Base-by-base conservation (phyloP, 2,888 invertebrate genomes). In the Pheosia tremula region DNA sequence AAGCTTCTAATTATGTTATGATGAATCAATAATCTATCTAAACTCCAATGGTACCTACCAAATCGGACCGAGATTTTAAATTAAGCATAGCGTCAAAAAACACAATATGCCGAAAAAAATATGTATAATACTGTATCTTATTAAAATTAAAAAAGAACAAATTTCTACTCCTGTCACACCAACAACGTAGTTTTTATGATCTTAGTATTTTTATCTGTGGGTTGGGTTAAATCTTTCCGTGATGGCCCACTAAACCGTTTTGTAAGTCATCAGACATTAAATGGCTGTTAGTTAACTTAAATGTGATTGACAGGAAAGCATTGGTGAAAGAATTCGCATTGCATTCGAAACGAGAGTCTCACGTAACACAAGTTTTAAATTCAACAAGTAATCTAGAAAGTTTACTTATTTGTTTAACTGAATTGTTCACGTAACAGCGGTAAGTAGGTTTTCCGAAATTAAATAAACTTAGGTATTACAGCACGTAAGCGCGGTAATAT, bases 381-480 rank as follows among this genome's bases (percentile, higher is more conserved):
- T 86, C 89, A 84, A 81, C 78, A 80, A 75, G 79, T 74, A 70
- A 64, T 75, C 77, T 85, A 84, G 88, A 89, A 87, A 90, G 89
- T 79, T 76, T 71, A 77, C 78, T 80, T 64, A 62, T 71, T 67
- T 68, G 60, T 64, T 72, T 61, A 70, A 72, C 58, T 64, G 74
- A 76, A 72, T 72, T 55, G 60, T 60, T 72, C 71, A 77, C 80
- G 83, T 83, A 83, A 80, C 70, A 64, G 61, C 64, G 41, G 41
- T 5, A 10, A 10, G 65, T 60, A 64, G 61, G 50, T 68, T 74
- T 71, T 58, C 64, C 65, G 45, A 61, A 66, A 57, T 58, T 54
- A 24, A 57, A 39, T 56, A 60, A 57, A 62, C 54, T 60, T 63
- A 62, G 56, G 58, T 49, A 59, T 65, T 47, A n/a, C 47, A 62